Base-by-base conservation (phyloP, 2,888 invertebrate species). In the Sthenelais limicola region DNA sequence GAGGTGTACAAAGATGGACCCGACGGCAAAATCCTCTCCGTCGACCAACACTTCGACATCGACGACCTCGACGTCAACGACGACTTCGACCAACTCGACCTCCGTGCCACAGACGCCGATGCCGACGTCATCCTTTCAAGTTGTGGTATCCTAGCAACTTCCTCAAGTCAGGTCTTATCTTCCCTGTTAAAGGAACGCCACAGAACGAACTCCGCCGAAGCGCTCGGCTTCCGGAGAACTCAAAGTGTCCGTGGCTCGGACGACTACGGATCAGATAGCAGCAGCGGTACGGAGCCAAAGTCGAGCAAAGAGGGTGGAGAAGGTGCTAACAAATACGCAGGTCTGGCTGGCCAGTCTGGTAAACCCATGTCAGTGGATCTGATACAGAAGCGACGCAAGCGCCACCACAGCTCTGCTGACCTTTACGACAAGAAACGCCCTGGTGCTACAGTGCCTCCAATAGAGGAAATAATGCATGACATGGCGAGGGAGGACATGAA, bases 141-240 rank as follows among this genome's bases (percentile, higher is more conserved):
- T 67, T 87, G 87, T 76, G 88, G 88, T 38, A 87, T 88, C 74
- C 77, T 88, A 68, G 85, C 85, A 43, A 84, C 85, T 4, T 85
- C 82, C 67, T 82, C 83, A 18, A 82, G 80, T 68, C 82, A 81
- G 68, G 76, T 83, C 3, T 38, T 82, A 7, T 48, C 52, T 43
- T 70, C 70, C 52, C 54, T 70, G 74, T n/a, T 70, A 9, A 38
- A 70, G 26, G 70, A 54, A 9, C 38, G 62, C n/a, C 12, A 70
- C 1, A 33, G 48, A 7, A 47, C 48, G 33, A 24, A 38, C 18
- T 54, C 70, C 15, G 54, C 43, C 18, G 52, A 52, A 15, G 54
- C 54, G n/a, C 52, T 68, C 12, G 33, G 51, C 51, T 56, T 54
- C 18, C n/a, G 70, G 1, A 30, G 51, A 21, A 52, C 70, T 1